A percentile compares a stretch with the other conserved stretches of the same genome.
Conservation (phyloP, 2,113 vertebrate species). For the Orcinus orca region DNA sequence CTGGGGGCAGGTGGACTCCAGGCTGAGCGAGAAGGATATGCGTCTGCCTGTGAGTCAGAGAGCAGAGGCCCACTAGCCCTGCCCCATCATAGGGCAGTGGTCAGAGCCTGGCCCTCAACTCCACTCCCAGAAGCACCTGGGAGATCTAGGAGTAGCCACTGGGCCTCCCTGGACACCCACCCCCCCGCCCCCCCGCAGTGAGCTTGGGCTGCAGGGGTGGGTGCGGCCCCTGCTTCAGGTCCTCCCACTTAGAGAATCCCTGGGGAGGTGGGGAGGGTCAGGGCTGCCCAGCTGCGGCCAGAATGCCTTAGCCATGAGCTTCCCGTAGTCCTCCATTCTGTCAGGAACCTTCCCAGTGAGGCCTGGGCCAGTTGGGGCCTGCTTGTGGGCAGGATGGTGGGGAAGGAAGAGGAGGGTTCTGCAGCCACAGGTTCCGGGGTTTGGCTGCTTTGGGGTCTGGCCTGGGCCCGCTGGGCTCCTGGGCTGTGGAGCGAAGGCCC, state of each 20-base stretch:
- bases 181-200: too few species aligned
- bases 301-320: neutral
- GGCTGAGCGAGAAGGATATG: neutral
- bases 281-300: neutral
- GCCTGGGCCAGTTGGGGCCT: neutral
- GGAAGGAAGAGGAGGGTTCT: neutral
- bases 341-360: neutral
- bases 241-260: neutral
- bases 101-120: neutral
- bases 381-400: neutral
- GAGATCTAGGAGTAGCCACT: neutral
- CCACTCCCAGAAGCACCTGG: neutral
- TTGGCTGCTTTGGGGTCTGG: neutral
- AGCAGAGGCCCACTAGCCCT: neutral
- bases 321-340: neutral
- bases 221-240: neutral
- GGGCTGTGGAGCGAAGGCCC: neutral
- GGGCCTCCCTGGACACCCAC: neutral
- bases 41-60: neutral
- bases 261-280: neutral
- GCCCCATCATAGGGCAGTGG: neutral
- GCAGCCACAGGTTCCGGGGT: neutral
- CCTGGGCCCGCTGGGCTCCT: neutral
- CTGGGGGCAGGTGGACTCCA: neutral
- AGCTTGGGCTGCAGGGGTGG: neutral